phyloP scores from a whole-genome alignment of 2,113 vertebrate genomes.

The Manacus vitellinus region DNA sequence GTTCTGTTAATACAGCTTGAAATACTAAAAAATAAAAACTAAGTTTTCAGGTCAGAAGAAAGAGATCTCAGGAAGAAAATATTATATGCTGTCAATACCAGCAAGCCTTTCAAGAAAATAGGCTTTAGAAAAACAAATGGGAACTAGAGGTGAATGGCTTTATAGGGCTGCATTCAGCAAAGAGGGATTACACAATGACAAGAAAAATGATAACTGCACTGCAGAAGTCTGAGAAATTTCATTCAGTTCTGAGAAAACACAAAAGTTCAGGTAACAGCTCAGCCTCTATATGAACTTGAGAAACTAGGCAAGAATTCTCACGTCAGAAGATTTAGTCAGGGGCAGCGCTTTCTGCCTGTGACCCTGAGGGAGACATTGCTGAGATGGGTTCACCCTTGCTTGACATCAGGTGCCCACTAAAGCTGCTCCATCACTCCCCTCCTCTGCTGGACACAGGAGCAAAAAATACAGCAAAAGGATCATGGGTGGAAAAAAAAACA shows the following conservation, averaged over 20 bases:
- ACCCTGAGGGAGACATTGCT: not conserved
- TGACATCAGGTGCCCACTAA: not conserved
- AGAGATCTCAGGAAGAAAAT: slow-evolving; percentile 20
- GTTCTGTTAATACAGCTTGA: not conserved
- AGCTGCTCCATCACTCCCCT: fast-evolving
- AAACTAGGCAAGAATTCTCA: not conserved
- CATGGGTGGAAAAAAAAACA: fast-evolving
- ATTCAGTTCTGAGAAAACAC: not conserved
- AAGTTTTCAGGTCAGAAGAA: slow-evolving; percentile 27
- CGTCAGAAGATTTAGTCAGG: not conserved
- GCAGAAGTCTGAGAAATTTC: not conserved
- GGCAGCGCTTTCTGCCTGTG: not conserved
- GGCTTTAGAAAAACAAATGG: slow-evolving; percentile 16
- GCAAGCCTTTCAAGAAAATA: not conserved
- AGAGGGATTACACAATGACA: not conserved
- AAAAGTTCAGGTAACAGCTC: not conserved
- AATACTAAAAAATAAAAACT: slow-evolving; percentile 17
- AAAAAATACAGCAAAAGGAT: not conserved
- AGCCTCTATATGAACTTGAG: not conserved
- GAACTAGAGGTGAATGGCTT: not conserved
- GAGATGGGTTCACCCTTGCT: not conserved
- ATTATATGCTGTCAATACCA: not conserved
- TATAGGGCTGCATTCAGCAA: not conserved
- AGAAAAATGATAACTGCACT: not conserved
- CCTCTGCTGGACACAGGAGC: not conserved